Conservation (phyloP, 2,888 invertebrate species). For the Microctonus aethiopoides region DNA sequence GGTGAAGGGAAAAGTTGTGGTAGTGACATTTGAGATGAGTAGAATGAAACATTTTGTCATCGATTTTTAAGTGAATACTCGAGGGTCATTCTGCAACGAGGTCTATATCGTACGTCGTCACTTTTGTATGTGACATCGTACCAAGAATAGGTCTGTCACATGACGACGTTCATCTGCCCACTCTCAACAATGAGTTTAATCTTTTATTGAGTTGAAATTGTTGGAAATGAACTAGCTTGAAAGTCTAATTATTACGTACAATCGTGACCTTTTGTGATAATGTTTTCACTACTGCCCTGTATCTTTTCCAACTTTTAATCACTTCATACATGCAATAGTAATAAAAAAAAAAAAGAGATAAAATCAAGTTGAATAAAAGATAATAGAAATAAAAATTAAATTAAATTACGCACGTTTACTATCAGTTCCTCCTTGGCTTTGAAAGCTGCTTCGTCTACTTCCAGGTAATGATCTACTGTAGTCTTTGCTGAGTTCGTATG, state of each 20-base stretch:
- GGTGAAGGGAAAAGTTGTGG: background rate
- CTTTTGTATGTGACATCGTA: background rate
- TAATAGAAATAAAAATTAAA: background rate
- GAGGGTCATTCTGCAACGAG: background rate
- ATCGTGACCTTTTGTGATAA: background rate
- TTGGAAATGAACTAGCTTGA: background rate
- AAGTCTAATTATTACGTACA: background rate
- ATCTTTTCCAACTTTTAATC: background rate
- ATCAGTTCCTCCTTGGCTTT: conserved; percentile 66
- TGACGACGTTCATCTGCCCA: background rate
- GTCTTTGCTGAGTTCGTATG: conserved; percentile 86
- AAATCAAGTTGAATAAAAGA: background rate
- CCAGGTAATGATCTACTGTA: conserved; percentile 88
- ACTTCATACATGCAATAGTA: background rate
- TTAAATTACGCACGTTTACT: conserved; percentile 58
- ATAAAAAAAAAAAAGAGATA: background rate
- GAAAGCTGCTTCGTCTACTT: conserved; percentile 86
- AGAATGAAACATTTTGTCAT: conserved; percentile 16
- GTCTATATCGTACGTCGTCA: background rate
- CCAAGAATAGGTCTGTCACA: background rate
- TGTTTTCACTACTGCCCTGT: background rate
- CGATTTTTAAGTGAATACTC: conserved; percentile 18
- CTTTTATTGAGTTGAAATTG: background rate
- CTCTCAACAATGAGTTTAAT: background rate
- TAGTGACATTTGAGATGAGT: background rate